phyloP scores from a whole-genome alignment of 1,140 invertebrate genomes.

The honey bee (Apis mellifera) region Amel_HAv3.1 CM009936.2:15376501-15377000 shows the following conservation, averaged over 20 bases:
- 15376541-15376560: constrained; percentile 80
- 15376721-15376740: constrained; percentile 97
- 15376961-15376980: background rate
- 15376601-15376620: constrained; percentile 90
- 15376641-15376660: constrained; percentile 83
- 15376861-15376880: constrained; percentile 94
- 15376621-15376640: constrained; percentile 80
- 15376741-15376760: constrained; percentile 89
- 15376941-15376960: background rate
- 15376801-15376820: constrained; percentile 92
- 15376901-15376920: constrained; percentile 60
- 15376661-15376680: constrained; percentile 85
- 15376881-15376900: constrained; percentile 95
- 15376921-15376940: no score
- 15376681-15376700: constrained; percentile 92
- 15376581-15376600: constrained; percentile 94
- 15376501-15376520: no score
- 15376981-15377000: background rate
- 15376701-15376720: constrained; percentile 91
- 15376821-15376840: constrained; percentile 88
- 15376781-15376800: constrained; percentile 94
- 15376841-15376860: constrained; percentile 92
- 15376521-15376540: no score
- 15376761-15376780: constrained; percentile 93
- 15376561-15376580: constrained; percentile 98